Conservation (phyloP, 2,888 invertebrate genomes). For the Xestia rhomboidea region DNA sequence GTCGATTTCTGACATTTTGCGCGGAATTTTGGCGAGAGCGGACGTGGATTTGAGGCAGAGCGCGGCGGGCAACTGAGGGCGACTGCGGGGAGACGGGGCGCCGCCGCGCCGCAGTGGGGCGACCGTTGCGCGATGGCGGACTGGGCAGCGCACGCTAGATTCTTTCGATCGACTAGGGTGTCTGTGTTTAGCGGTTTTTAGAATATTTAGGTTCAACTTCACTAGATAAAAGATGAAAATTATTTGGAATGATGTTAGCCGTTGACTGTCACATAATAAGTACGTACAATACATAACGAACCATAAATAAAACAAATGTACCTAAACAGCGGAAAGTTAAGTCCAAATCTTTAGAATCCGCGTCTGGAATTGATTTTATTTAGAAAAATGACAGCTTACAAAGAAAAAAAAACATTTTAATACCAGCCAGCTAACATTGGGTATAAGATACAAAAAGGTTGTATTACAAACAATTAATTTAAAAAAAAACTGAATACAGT, state of each 20-base stretch:
- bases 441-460: neutral
- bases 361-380: neutral
- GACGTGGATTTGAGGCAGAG: constrained; percentile 70
- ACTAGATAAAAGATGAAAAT: neutral
- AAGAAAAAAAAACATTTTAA: neutral
- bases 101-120: constrained; percentile 51
- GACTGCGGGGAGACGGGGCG: constrained; percentile 71
- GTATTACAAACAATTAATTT: neutral
- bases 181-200: constrained; percentile 28
- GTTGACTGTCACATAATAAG: neutral
- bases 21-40: constrained; percentile 38
- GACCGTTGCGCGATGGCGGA: constrained; percentile 69
- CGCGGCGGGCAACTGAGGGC: constrained; percentile 77
- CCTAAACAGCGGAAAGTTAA: neutral
- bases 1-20: constrained; percentile 71
- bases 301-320: neutral
- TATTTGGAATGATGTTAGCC: neutral
- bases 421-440: neutral
- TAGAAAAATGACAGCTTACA: neutral
- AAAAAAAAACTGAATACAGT: neutral
- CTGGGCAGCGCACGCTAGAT: constrained; percentile 50
- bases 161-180: constrained; percentile 67
- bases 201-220: neutral
- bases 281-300: neutral
- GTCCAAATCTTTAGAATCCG: neutral